phyloP scores from a whole-genome alignment of 2,113 vertebrate genomes.

The Urocolius indicus region DNA sequence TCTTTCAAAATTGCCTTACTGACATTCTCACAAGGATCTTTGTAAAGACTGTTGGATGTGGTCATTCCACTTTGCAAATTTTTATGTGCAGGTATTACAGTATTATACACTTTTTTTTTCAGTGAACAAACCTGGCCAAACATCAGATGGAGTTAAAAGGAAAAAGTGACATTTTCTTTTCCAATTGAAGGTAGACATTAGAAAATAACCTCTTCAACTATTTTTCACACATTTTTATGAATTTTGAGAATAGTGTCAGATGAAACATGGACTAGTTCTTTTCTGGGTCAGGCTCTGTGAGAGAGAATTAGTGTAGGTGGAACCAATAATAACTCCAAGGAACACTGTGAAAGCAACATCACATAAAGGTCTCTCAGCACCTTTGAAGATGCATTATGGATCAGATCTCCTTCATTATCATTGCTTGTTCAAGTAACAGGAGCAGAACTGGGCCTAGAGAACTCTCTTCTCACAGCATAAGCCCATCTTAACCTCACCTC shows the following conservation, averaged over 20 bases:
- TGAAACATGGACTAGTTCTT: conserved; percentile 42
- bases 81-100: not conserved
- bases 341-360: not conserved
- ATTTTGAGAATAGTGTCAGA: conserved; percentile 18
- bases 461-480: not conserved
- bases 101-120: not conserved
- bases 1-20: not conserved
- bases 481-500: not conserved
- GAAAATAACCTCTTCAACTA: conserved; percentile 30
- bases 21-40: not conserved
- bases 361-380: conserved; percentile 7
- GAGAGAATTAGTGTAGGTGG: conserved; percentile 52
- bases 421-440: not conserved
- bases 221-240: conserved; percentile 50
- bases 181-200: not conserved
- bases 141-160: not conserved
- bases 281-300: conserved; percentile 34
- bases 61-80: not conserved
- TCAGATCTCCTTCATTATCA: not conserved
- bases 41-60: not conserved
- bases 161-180: not conserved
- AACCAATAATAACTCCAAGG: conserved; percentile 59
- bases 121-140: not conserved
- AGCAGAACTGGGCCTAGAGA: not conserved
- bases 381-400: not conserved